Evolutionary conservation across 2,797 vertebrate species (phyloP).

Genomic region (Lepilemur ruficaudatus): DNA sequence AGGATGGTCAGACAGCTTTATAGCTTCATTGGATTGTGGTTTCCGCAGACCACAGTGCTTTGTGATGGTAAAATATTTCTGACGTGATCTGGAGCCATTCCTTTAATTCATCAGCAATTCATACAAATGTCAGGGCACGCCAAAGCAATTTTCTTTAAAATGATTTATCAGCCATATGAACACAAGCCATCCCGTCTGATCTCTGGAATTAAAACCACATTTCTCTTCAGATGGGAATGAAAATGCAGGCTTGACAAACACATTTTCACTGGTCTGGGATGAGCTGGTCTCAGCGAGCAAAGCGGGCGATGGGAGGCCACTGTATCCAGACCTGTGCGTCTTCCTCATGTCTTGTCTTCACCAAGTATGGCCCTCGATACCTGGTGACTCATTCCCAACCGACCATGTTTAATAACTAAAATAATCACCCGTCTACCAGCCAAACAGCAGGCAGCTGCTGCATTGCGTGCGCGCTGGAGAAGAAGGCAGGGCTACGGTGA

Average conservation of each 20-base stretch:
- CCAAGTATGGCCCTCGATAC: not conserved
- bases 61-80: conserved; percentile 65
- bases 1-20: conserved; percentile 35
- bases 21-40: conserved; percentile 52
- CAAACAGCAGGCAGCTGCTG: not conserved
- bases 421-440: not conserved
- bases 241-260: conserved; percentile 27
- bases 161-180: conserved; percentile 69
- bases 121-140: conserved; percentile 50
- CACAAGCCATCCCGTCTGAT: conserved; percentile 63
- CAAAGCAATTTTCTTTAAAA: conserved; percentile 54
- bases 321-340: not conserved
- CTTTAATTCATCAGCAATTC: conserved; percentile 73
- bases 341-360: not conserved
- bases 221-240: conserved; percentile 63
- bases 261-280: not conserved
- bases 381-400: not conserved
- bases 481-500: not conserved
- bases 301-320: not conserved
- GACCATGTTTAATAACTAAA: not conserved
- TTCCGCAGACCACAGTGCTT: conserved; percentile 24
- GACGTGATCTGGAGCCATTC: conserved; percentile 33
- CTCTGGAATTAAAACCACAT: conserved; percentile 69
- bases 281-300: not conserved
- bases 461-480: fast-evolving